Conservation (phyloP, 2,888 invertebrate genomes). For the Heterodera filipjevi region DNA sequence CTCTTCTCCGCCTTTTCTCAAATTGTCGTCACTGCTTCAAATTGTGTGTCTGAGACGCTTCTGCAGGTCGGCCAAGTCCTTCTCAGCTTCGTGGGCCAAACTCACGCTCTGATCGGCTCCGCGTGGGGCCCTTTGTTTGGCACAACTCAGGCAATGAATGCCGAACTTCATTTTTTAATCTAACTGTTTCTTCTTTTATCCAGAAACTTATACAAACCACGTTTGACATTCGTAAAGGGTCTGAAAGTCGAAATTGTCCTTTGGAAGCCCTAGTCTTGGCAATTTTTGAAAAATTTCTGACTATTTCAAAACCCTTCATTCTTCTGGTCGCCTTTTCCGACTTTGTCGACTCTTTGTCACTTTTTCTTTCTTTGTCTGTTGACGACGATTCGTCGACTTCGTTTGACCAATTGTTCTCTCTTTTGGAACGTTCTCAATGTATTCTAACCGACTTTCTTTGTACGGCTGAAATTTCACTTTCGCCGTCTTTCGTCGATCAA, state of each 20-base stretch:
- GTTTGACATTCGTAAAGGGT: not conserved
- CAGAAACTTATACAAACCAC: not conserved
- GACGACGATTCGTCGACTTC: not conserved
- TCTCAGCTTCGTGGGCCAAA: conserved; percentile 17
- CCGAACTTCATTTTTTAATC: not conserved
- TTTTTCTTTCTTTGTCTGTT: conserved; percentile 2
- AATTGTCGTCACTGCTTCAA: not conserved
- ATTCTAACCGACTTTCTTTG: conserved; percentile 8
- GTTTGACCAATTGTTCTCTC: conserved; percentile 2
- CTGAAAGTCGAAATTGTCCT: not conserved
- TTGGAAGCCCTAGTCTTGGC: not conserved
- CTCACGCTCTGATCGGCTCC: conserved; percentile 2
- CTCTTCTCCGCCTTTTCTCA: conserved; percentile 4
- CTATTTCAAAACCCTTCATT: not conserved
- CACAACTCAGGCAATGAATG: not conserved
- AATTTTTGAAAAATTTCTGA: not conserved
- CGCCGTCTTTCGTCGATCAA: not conserved
- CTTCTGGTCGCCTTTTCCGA: not conserved
- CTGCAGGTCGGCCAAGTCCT: conserved; percentile 18
- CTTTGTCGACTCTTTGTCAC: conserved; percentile 1
- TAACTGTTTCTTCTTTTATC: not conserved
- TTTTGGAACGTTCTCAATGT: conserved; percentile 15
- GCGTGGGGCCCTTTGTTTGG: conserved; percentile 12
- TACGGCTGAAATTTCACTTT: not conserved
- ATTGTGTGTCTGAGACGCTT: not conserved